Evolutionary conservation across 2,888 invertebrate species (phyloP).

Genomic region (Melangyna quadrimaculata): DNA sequence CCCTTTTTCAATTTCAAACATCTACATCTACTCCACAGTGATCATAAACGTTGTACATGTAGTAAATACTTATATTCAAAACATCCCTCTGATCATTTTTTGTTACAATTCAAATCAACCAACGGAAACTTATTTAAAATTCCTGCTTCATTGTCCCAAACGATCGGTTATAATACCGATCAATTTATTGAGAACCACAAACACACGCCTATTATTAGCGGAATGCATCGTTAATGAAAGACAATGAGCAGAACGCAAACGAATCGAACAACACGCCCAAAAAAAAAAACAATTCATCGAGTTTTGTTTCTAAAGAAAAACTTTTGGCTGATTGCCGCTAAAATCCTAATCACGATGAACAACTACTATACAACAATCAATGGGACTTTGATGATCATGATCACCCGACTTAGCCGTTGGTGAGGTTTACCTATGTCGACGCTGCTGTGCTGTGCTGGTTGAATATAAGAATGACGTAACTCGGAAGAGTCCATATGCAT

Average conservation of each 20-base stretch:
- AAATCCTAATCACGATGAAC: slow-evolving; percentile 46
- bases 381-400: slow-evolving; percentile 15
- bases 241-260: slow-evolving; percentile 44
- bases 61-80: too few species aligned
- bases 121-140: slow-evolving; percentile 6
- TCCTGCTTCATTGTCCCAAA: slow-evolving; percentile 5
- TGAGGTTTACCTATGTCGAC: slow-evolving; percentile 6
- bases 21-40: too few species aligned
- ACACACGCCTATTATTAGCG: slow-evolving; percentile 53
- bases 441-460: neutral
- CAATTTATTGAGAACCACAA: slow-evolving; percentile 37
- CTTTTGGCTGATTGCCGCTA: slow-evolving; percentile 44
- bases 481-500: slow-evolving; percentile 52
- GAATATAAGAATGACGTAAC: slow-evolving; percentile 64
- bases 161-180: slow-evolving; percentile 31
- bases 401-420: neutral
- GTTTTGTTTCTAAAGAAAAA: slow-evolving; percentile 44
- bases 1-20: too few species aligned
- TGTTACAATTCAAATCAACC: neutral
- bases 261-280: slow-evolving; percentile 39
- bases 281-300: slow-evolving; percentile 24
- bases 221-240: slow-evolving; percentile 56
- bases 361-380: neutral
- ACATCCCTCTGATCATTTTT: neutral
- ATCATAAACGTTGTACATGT: too few species aligned